These are phyloP conservation scores for Lordiphosa collinella DNA, from an alignment of 1,140 invertebrate genomes.

Conservation along the genomic window DNA sequence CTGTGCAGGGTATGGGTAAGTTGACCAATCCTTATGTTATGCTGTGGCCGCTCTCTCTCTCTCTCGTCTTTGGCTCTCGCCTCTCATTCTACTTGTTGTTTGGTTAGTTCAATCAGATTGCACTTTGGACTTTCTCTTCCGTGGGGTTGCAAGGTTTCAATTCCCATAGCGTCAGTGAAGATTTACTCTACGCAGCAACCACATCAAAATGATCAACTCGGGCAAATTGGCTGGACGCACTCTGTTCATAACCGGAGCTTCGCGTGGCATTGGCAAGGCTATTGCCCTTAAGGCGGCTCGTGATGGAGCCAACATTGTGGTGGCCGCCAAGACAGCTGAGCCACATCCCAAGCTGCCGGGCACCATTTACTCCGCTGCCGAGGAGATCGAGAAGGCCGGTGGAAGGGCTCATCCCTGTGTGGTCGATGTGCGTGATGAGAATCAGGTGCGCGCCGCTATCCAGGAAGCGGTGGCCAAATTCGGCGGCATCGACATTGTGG, in stretches of 20 bases:
- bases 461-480: constrained; percentile 91
- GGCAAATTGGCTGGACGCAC: constrained; percentile 94
- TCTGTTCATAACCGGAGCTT: constrained; percentile 97
- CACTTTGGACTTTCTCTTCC: constrained; percentile 74
- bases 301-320: constrained; percentile 97
- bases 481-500: constrained; percentile 96
- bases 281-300: constrained; percentile 96
- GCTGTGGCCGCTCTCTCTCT: constrained; percentile 10
- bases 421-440: constrained; percentile 95
- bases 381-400: constrained; percentile 88
- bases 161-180: constrained; percentile 23
- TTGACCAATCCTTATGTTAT: constrained; percentile 5
- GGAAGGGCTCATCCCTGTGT: constrained; percentile 95
- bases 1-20: constrained; percentile 7
- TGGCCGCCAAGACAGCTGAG: constrained; percentile 97
- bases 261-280: constrained; percentile 97
- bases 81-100: constrained; percentile 25
- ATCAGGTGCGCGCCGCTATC: constrained; percentile 90
- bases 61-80: background rate
- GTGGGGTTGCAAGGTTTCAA: constrained; percentile 22
- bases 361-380: constrained; percentile 97
- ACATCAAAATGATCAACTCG: constrained; percentile 79
- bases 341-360: constrained; percentile 98
- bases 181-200: constrained; percentile 9
- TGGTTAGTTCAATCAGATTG: constrained; percentile 41